These are phyloP conservation scores for Microcebus lehilahytsara DNA, from an alignment of 2,113 vertebrate species.

Conservation along the genomic window DNA sequence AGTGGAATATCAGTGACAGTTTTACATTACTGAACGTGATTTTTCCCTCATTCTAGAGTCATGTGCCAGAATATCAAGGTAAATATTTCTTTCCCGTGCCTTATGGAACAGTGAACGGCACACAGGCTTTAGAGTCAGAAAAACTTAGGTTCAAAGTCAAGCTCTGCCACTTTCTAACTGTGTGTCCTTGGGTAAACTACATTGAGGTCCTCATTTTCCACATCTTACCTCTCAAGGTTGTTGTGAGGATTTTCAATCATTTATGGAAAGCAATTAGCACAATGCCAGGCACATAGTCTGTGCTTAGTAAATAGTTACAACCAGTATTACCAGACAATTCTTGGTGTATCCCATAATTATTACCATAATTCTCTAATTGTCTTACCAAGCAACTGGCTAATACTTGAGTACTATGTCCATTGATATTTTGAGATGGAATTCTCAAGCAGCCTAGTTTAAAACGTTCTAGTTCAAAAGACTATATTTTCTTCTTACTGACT, in stretches of 20 bases:
- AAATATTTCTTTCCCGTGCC: background rate
- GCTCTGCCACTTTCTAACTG: background rate
- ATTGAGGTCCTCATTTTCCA: background rate
- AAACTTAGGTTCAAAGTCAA: background rate
- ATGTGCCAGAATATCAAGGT: background rate
- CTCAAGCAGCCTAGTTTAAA: background rate
- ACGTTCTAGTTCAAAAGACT: background rate
- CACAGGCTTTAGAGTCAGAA: background rate
- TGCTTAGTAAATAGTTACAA: background rate
- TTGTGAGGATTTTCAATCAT: background rate
- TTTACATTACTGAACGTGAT: background rate
- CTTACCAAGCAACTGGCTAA: background rate
- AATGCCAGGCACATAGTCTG: background rate
- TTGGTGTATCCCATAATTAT: background rate
- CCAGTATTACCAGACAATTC: background rate
- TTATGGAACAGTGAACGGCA: background rate
- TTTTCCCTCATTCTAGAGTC: background rate
- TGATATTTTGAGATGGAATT: constrained; percentile 31
- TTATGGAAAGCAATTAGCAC: background rate
- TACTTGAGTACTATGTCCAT: background rate
- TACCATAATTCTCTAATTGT: background rate
- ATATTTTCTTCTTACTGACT: background rate
- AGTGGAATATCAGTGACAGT: constrained; percentile 52
- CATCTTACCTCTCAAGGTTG: background rate
- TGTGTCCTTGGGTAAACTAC: background rate